phyloP scores from a whole-genome alignment of 2,888 invertebrate genomes.

The Carcina quercana region DNA sequence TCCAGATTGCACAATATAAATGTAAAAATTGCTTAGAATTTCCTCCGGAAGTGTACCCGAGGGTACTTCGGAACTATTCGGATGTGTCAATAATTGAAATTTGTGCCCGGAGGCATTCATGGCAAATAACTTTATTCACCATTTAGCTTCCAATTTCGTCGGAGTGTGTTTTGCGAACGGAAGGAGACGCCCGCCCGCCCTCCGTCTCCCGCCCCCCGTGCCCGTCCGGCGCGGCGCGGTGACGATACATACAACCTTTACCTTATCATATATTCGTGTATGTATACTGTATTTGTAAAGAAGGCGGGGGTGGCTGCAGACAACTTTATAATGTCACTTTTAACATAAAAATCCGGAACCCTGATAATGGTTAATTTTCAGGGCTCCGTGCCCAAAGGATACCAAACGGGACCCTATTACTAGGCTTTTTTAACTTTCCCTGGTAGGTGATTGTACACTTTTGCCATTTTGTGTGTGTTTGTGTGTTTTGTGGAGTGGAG shows the following conservation, averaged over 20 bases:
- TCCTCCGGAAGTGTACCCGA: conserved; percentile 38
- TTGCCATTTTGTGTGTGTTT: background rate
- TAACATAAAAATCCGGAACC: no score
- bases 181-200: conserved; percentile 21
- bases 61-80: conserved; percentile 68
- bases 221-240: background rate
- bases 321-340: background rate
- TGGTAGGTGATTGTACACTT: background rate
- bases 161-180: conserved; percentile 45
- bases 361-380: no score
- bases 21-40: no score
- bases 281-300: background rate
- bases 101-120: conserved; percentile 74
- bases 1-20: no score
- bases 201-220: background rate
- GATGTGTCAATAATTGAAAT: conserved; percentile 74
- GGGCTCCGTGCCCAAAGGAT: background rate
- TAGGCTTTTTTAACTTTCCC: background rate
- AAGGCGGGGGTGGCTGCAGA: background rate
- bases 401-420: background rate
- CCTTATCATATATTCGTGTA: no score
- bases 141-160: conserved; percentile 65
- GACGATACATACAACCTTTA: background rate
- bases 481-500: background rate
- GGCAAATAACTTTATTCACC: conserved; percentile 72